Conservation (phyloP, 2,888 invertebrate genomes). For the Opisthograptis luteolata region DNA sequence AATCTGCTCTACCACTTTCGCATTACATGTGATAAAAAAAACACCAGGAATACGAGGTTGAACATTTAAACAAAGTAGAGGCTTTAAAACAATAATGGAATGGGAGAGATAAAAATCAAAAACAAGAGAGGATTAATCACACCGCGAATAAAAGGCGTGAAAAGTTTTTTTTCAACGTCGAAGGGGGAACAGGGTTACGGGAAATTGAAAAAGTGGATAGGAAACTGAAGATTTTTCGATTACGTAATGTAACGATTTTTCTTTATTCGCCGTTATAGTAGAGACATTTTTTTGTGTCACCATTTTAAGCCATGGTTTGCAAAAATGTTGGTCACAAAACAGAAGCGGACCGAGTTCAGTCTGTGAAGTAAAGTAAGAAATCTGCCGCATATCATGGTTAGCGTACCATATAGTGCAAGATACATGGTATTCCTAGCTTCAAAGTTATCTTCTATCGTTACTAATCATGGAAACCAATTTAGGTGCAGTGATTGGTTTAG, state of each 20-base stretch:
- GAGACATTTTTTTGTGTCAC: no score
- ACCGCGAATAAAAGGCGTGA: neutral
- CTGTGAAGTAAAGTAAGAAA: no score
- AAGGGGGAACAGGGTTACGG: conserved; percentile 8
- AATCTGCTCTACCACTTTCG: neutral
- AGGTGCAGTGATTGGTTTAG: no score
- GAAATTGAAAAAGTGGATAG: conserved; percentile 23
- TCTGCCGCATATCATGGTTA: no score
- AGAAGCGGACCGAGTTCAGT: no score
- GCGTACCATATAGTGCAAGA: no score
- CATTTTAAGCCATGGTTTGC: no score
- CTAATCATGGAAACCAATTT: no score
- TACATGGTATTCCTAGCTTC: no score
- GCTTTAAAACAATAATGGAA: neutral
- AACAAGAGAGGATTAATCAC: conserved; percentile 5
- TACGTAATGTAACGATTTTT: neutral
- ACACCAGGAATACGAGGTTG: neutral
- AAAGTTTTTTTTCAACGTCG: conserved; percentile 13
- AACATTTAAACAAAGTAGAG: neutral
- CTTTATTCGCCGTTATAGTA: no score
- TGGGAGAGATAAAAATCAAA: conserved; percentile 4
- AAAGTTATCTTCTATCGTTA: no score
- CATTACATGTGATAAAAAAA: conserved; percentile 9
- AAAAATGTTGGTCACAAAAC: no score
- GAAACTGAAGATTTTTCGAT: conserved; percentile 13